Base-by-base conservation (phyloP, 2,888 invertebrate species). In the Fragum whitleyi region DNA sequence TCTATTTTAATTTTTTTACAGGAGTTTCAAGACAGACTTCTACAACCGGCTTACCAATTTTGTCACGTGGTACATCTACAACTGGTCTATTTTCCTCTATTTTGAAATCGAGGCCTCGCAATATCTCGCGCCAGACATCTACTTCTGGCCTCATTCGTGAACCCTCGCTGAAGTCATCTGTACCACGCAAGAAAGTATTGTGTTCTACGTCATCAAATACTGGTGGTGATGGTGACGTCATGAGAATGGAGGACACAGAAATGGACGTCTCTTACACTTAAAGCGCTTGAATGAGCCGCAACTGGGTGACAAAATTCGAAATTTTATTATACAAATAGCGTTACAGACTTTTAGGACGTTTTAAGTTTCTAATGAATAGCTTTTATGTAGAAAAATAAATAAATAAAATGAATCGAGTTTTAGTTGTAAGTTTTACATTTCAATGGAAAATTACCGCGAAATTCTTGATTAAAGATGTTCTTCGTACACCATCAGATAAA, bases 11-110 rank as follows among this genome's bases (percentile, higher is more conserved):
- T n/a, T n/a, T n/a, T n/a, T 62, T 53, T 55, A 26, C 53, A 71
- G 77, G 77, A 19, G 59, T 81, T n/a, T 81, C 77, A 14, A 51
- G 81, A 19, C 81, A 81, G 42, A 81, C 81, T 9, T 81, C 81
- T 36, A 81, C 81, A 42, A 72, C 81, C 5, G 77, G 81, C 9
- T 68, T 81, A 42, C 32, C 69, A 6, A 26, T 29, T 19, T 36
- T 75, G 42, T 77, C 81, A 7, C 74, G 77, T 9, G 67, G 32
- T 67, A 77, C 77, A 2, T 80, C 80, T 21, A 80, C 80, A 19
- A 74, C 65, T 23, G 77, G 81, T 29, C 28, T 81, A 6, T 42
- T 47, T 7, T n/a, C 42, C 29, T 65, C 32, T 26, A 28, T 67
- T 6, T 36, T 69, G 19, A 62, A 70, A 9, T 51, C 79, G 16